Conservation (phyloP, 2,888 invertebrate species). For the Phania funesta region DNA sequence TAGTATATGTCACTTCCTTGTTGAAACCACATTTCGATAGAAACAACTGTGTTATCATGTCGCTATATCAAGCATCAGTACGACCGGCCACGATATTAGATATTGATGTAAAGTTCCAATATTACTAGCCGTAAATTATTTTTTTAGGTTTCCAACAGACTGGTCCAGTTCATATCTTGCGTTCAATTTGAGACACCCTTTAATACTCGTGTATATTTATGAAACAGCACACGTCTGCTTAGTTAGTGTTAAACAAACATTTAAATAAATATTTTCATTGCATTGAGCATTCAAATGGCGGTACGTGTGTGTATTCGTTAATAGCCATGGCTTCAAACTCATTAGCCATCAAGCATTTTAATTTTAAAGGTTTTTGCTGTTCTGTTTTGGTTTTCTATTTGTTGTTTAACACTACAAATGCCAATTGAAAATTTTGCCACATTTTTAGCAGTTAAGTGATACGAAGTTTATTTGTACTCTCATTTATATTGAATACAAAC, state of each 20-base stretch:
- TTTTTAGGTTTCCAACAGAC: too few relatives aligned
- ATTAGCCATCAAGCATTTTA: slow-evolving; percentile 42
- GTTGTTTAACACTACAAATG: slow-evolving; percentile 30
- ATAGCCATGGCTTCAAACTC: slow-evolving; percentile 26
- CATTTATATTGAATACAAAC: not conserved
- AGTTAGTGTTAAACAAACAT: slow-evolving; percentile 53
- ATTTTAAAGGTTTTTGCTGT: not conserved
- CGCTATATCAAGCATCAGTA: too few relatives aligned
- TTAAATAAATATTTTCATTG: slow-evolving; percentile 53
- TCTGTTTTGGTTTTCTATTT: slow-evolving; percentile 3
- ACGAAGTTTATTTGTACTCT: slow-evolving; percentile 19
- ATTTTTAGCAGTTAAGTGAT: slow-evolving; percentile 50
- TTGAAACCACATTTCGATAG: too few relatives aligned
- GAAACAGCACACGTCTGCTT: slow-evolving; percentile 1
- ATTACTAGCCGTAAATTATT: too few relatives aligned
- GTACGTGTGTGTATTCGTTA: not conserved
- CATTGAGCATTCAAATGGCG: slow-evolving; percentile 8
- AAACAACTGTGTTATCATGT: too few relatives aligned
- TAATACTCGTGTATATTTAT: not conserved
- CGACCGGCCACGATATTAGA: too few relatives aligned
- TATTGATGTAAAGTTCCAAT: too few relatives aligned
- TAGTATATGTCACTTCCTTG: too few relatives aligned
- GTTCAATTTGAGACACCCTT: not conserved
- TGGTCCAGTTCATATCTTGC: too few relatives aligned
- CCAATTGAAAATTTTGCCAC: slow-evolving; percentile 58